Percentiles rank a stretch among this genome's conserved stretches.
Conservation (phyloP, 2,797 vertebrate species). For the Scarus forsteni region DNA sequence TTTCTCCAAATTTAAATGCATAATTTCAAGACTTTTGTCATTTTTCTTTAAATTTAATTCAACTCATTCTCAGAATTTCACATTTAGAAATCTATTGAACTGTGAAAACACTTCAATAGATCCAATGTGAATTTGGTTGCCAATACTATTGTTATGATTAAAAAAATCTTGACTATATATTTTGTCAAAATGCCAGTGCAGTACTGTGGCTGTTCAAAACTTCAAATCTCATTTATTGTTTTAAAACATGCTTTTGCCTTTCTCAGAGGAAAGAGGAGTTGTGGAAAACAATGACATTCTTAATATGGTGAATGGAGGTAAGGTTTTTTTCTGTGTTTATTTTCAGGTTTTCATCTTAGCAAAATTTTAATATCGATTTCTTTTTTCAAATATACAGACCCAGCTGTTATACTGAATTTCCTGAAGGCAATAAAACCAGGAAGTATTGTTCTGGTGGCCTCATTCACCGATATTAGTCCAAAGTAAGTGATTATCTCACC, state of each 20-base stretch:
- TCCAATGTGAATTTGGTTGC: too few relatives aligned
- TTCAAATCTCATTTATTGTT: not conserved
- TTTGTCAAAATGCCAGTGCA: too few relatives aligned
- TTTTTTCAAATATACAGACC: conserved; percentile 31
- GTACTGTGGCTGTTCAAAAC: too few relatives aligned
- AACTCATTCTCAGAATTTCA: too few relatives aligned
- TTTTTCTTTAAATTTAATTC: too few relatives aligned
- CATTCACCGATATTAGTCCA: conserved; percentile 86
- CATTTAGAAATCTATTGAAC: too few relatives aligned
- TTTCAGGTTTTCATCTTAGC: not conserved
- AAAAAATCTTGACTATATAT: too few relatives aligned
- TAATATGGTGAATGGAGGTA: conserved; percentile 86
- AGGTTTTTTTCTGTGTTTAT: conserved; percentile 39
- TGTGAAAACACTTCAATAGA: too few relatives aligned
- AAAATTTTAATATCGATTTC: not conserved
- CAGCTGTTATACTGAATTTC: conserved; percentile 72
- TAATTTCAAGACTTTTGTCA: too few relatives aligned
- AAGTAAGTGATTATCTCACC: conserved; percentile 83
- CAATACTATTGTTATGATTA: too few relatives aligned
- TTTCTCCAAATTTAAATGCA: too few relatives aligned
- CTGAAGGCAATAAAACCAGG: conserved; percentile 79
- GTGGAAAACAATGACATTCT: conserved; percentile 73
- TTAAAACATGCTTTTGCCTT: conserved; percentile 5
- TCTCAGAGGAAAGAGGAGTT: conserved; percentile 74
- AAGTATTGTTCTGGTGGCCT: conserved; percentile 85